Percentiles rank a stretch among this genome's conserved stretches.
These are phyloP conservation scores for Brachyrhaphis roseni DNA, from an alignment of 2,797 vertebrate species.

Conservation along the genomic window DNA sequence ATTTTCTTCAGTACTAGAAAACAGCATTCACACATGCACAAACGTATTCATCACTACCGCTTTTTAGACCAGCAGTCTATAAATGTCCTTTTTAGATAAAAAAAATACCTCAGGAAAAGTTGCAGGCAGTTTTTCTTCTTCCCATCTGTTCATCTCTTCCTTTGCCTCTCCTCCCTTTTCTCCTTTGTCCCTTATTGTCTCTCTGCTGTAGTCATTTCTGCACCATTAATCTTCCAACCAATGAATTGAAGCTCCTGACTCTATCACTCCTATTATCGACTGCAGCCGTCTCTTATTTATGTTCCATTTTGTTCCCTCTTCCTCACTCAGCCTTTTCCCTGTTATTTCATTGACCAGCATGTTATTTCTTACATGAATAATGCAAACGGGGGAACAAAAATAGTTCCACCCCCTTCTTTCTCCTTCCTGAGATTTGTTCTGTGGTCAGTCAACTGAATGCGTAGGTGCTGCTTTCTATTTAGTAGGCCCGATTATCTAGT, in stretches of 20 bases:
- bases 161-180: slow-evolving; percentile 11
- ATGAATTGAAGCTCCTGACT: slow-evolving; percentile 76
- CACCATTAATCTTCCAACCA: slow-evolving; percentile 75
- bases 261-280: slow-evolving; percentile 75
- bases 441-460: slow-evolving; percentile 60
- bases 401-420: slow-evolving; percentile 59
- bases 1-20: background rate
- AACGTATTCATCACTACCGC: slow-evolving; percentile 13
- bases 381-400: slow-evolving; percentile 68
- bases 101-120: slow-evolving; percentile 6
- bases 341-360: slow-evolving; percentile 70
- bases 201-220: slow-evolving; percentile 54
- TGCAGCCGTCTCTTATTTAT: slow-evolving; percentile 72
- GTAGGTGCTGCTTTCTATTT: slow-evolving; percentile 55
- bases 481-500: slow-evolving; percentile 56
- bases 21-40: background rate
- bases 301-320: slow-evolving; percentile 62
- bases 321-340: slow-evolving; percentile 55
- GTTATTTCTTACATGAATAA: slow-evolving; percentile 76
- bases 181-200: slow-evolving; percentile 56
- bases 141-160: slow-evolving; percentile 33
- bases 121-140: slow-evolving; percentile 32
- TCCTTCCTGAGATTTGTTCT: slow-evolving; percentile 63
- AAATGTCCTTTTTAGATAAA: slow-evolving; percentile 14
- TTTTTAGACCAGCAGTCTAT: slow-evolving; percentile 18